Evolutionary conservation across 2,797 vertebrate species (phyloP).

Genomic region (Steatocranus sp.): DNA sequence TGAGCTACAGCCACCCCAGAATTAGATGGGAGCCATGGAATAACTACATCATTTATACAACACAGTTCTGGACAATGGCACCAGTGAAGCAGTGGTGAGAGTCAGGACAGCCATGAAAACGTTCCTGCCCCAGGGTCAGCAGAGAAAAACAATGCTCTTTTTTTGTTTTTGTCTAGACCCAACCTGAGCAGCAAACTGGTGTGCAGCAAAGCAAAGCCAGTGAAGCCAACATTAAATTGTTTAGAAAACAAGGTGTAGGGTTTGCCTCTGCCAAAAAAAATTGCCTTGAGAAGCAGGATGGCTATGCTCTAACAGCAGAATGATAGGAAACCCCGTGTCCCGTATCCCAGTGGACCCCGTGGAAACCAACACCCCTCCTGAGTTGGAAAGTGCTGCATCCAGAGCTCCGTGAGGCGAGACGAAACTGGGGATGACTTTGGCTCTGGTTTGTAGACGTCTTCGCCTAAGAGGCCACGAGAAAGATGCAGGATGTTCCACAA

Average conservation of each 20-base stretch:
- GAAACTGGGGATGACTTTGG: not conserved
- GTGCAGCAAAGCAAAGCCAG: not conserved
- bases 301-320: not conserved
- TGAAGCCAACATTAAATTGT: not conserved
- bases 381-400: not conserved
- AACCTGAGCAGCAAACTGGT: not conserved
- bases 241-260: not conserved
- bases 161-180: not conserved
- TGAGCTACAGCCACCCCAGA: no score
- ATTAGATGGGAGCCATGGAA: not conserved
- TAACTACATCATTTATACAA: not conserved
- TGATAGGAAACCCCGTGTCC: not conserved
- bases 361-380: not conserved
- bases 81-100: not conserved
- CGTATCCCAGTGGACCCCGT: not conserved
- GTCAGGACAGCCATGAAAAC: not conserved
- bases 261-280: not conserved
- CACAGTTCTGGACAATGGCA: not conserved
- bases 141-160: not conserved
- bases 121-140: not conserved
- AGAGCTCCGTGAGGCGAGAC: not conserved
- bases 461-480: not conserved
- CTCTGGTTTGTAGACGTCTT: not conserved
- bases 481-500: not conserved
- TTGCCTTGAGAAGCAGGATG: not conserved